Evolutionary conservation across 2,113 vertebrate genomes (phyloP), one percentile per base, ranked within the genome.

Genomic region (Polypterus senegalus): DNA sequence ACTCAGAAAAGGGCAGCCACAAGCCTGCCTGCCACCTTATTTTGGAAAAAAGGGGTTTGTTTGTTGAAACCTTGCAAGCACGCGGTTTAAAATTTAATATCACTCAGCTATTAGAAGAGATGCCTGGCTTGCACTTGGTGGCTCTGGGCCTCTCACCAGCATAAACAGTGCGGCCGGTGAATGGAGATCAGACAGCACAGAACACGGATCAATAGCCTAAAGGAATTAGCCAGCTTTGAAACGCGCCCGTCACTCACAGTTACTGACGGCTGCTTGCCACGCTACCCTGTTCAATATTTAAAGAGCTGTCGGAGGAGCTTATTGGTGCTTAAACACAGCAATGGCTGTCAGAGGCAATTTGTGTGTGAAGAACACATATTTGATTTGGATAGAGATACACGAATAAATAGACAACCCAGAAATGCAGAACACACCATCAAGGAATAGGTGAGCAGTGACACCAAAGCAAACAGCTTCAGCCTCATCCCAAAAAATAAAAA

Each of bases 211-310:
- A 79, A 85, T 85, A 84, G 79, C 78, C 81, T 84, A 83, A 83
- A 84, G 77, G 83, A 87, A 85, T 86, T 83, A 85, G 77, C 76
- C 71, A 65, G 72, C 78, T 87, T 83, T 83, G 81, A 85, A 82
- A 84, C 71, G 74, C 73, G 77, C 73, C 79, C 80, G 83, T 77
- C 83, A 83, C 78, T 87, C 83, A 83, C 82, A 83, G 82, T 82
- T 80, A 85, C 78, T 63, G 68, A 81, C 72, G 71, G 75, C 74
- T 75, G 70, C 77, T 76, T 71, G 62, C 74, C 68, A 61, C 65
- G 60, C 66, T 76, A 61, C 61, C 62, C 54, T 61, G 62, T 73
- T 81, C 78, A 65, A 77, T 82, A 81, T 76, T 77, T 76, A 81
- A 81, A 79, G 49, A 47, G 66, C 68, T 61, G 62, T 7, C 60